phyloP scores from a whole-genome alignment of 2,113 vertebrate genomes.

The Percopsis transmontana region DNA sequence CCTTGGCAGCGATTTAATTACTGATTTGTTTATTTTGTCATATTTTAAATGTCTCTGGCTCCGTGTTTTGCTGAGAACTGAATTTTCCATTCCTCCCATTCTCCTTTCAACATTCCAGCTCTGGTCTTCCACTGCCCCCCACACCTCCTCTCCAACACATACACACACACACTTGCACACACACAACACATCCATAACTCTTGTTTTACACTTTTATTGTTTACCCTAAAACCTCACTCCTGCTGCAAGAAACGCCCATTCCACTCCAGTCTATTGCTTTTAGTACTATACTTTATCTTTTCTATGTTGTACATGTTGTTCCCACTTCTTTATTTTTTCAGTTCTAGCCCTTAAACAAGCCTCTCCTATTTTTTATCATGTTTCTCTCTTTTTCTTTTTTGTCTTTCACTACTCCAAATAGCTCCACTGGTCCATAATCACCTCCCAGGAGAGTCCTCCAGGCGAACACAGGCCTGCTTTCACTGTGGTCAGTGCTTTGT shows the following conservation, averaged over 20 bases:
- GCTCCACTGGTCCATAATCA: conserved; percentile 55
- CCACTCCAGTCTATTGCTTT: background rate
- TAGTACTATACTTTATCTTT: background rate
- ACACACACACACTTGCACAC: conserved; percentile 35
- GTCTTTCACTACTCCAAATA: conserved; percentile 35
- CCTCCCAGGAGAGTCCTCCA: conserved; percentile 57
- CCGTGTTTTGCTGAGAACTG: conserved; percentile 55
- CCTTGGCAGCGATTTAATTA: conserved; percentile 68
- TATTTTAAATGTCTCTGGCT: conserved; percentile 61
- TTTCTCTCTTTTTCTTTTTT: conserved; percentile 26
- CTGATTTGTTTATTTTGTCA: conserved; percentile 70
- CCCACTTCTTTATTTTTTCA: background rate
- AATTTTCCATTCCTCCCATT: conserved; percentile 53
- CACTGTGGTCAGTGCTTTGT: conserved; percentile 1
- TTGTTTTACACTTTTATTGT: conserved; percentile 25
- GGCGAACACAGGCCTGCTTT: conserved; percentile 15
- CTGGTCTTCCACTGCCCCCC: conserved; percentile 25
- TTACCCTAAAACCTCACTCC: background rate
- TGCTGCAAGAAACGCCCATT: background rate
- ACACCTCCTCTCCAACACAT: conserved; percentile 18
- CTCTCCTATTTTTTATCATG: conserved; percentile 21
- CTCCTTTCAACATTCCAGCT: conserved; percentile 61
- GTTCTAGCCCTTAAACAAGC: background rate
- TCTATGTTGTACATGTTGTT: background rate
- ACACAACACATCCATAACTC: conserved; percentile 30